These are phyloP conservation scores for Frankliniella fusca DNA, from an alignment of 2,888 invertebrate genomes.

Conservation along the genomic window DNA sequence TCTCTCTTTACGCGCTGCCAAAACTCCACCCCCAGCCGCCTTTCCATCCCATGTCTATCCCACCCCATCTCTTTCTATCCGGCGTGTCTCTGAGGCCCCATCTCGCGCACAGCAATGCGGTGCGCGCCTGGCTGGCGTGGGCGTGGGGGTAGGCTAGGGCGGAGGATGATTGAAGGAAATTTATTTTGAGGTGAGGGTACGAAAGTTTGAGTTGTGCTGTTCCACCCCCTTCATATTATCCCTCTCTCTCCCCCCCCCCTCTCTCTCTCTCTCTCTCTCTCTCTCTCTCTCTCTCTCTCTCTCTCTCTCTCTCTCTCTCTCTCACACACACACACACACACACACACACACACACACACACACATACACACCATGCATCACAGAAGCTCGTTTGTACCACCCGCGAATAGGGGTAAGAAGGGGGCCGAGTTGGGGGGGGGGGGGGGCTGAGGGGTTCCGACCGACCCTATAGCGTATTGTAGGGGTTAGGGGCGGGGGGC, in stretches of 20 bases:
- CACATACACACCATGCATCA: no score
- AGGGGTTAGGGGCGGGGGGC: not conserved
- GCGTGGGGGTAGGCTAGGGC: not conserved
- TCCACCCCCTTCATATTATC: no score
- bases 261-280: no score
- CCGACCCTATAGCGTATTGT: not conserved
- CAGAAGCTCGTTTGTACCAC: no score
- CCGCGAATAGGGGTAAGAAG: not conserved
- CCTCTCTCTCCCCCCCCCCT: no score
- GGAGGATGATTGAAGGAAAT: slow-evolving; percentile 2
- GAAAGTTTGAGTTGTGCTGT: not conserved
- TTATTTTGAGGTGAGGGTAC: slow-evolving; percentile 11
- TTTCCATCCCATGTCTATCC: not conserved
- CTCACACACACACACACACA: no score
- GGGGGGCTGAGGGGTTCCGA: not conserved
- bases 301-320: no score
- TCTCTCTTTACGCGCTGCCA: not conserved
- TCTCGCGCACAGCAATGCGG: slow-evolving; percentile 9
- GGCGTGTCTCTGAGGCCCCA: slow-evolving; percentile 12
- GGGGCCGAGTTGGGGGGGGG: not conserved
- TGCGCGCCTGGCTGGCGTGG: not conserved
- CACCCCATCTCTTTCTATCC: not conserved
- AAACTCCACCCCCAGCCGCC: not conserved
- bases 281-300: no score
- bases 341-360: no score